A percentile compares a stretch with the other conserved stretches of the same genome.
Conservation (phyloP, 2,113 vertebrate species). For the Pangasianodon gigas region DNA sequence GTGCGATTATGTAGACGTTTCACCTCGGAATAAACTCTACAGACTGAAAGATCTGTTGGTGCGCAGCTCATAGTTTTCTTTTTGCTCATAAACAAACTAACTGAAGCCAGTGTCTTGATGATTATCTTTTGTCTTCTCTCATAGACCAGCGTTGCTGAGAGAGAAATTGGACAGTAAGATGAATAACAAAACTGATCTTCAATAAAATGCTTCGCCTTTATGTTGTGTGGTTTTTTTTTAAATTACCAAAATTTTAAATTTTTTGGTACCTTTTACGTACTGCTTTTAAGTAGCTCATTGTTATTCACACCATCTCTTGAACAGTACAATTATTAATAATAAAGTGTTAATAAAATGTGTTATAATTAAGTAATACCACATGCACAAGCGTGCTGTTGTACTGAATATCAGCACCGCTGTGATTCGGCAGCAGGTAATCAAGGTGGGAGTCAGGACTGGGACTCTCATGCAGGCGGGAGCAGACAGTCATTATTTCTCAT, state of each 20-base stretch:
- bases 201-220: slow-evolving; percentile 16
- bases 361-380: background rate
- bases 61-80: slow-evolving; percentile 29
- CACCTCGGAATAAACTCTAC: slow-evolving; percentile 50
- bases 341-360: background rate
- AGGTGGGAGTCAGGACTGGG: too few relatives aligned
- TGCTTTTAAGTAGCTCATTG: background rate
- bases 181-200: background rate
- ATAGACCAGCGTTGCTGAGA: slow-evolving; percentile 52
- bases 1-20: background rate
- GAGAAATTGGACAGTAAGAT: slow-evolving; percentile 48
- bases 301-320: background rate
- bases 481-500: too few relatives aligned
- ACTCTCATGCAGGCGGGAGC: too few relatives aligned
- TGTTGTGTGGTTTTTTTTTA: background rate
- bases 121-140: slow-evolving; percentile 21
- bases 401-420: background rate
- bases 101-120: background rate
- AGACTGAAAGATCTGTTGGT: slow-evolving; percentile 60
- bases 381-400: background rate
- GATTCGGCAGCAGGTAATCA: too few relatives aligned
- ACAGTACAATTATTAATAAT: background rate
- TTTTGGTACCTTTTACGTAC: too few relatives aligned
- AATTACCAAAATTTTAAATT: too few relatives aligned
- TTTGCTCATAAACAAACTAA: background rate